phyloP scores from a whole-genome alignment of 2,888 invertebrate species.

The Callyntrura guangdongensis region DNA sequence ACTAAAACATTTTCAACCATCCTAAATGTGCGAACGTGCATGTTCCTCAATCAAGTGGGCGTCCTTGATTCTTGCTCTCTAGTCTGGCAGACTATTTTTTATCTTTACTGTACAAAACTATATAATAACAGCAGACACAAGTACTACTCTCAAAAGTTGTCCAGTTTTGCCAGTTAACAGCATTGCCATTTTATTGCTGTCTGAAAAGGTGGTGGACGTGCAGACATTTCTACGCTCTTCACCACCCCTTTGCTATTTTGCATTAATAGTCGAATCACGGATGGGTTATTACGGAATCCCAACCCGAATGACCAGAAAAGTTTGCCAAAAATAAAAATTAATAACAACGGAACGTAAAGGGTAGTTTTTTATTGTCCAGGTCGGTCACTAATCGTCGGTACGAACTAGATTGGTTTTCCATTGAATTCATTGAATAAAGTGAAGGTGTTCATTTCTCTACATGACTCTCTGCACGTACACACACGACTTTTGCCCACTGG shows the following conservation, averaged over 20 bases:
- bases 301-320: neutral
- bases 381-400: neutral
- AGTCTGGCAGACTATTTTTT: neutral
- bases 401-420: neutral
- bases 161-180: neutral
- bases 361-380: neutral
- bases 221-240: neutral
- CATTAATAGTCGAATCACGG: too few species aligned
- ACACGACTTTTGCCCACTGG: too few species aligned
- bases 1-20: neutral
- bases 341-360: too few species aligned
- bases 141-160: neutral
- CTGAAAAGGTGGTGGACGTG: neutral
- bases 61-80: slow-evolving; percentile 8
- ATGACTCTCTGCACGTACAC: neutral
- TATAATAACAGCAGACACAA: neutral
- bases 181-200: neutral
- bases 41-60: neutral
- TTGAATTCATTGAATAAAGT: neutral
- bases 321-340: neutral
- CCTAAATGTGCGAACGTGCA: neutral
- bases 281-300: too few species aligned
- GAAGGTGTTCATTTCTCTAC: neutral
- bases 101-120: neutral
- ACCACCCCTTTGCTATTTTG: too few species aligned